Conservation (phyloP, 2,113 vertebrate species). For the human (Homo sapiens) region GRCh38 chr9:103880001-103880500, state of each 20-base stretch:
- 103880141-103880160: background rate
- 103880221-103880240: background rate
- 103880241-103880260: background rate
- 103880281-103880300: background rate
- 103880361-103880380: background rate
- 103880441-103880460: background rate
- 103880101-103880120: background rate
- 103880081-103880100: background rate
- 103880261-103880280: background rate
- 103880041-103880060: background rate
- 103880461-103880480: background rate
- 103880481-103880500: background rate
- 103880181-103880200: background rate
- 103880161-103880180: background rate
- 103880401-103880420: background rate
- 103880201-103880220: background rate
- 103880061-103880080: background rate
- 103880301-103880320: background rate
- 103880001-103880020: background rate
- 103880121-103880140: background rate
- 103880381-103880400: background rate
- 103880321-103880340: background rate
- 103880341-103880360: background rate
- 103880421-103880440: background rate
- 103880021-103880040: background rate